Base-by-base conservation (phyloP, 2,888 invertebrate species). In the Ormyrus labotus region DNA sequence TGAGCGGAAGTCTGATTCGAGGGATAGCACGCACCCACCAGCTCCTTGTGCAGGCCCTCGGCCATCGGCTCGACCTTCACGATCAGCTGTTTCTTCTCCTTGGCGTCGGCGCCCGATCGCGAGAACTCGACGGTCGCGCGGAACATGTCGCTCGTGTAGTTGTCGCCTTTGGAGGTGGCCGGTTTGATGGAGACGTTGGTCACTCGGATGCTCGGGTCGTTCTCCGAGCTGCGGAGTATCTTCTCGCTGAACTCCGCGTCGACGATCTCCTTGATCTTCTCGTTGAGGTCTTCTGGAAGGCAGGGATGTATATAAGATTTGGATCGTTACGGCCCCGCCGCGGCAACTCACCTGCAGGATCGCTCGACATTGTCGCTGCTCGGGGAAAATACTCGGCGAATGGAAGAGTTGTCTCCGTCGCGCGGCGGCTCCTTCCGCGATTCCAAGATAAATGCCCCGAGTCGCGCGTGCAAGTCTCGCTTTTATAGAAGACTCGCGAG, bases 61-160 rank as follows among this genome's bases (percentile, higher is more conserved):
- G 88, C 86, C 60, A 91, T 90, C 34, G 92, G 92, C 8, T 89
- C 86, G 5, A 91, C 85, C 80, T 90, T 90, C 6, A 88, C 76
- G 19, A 90, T 85, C 5, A 90, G 61, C 0, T 88, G 78, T 80
- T 61, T 87, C 53, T 88, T 89, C 58, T 87, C 84, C 7, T 50
- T 53, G 9, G 19, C 48, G 0, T 51, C 34, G 8, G 78, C 79
- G n/a, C 51, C 10, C 0, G 11, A 7, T 7, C 81, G 47, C 34
- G 68, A 6, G 47, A 84, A 87, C 58, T 90, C 86, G 5, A 86
- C 79, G 47, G 10, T 68, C 10, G 84, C 81, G 3, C 90, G 88
- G 45, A 86, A 69, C 88, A 91, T 89, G n/a, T 89, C 88, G 82
- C 90, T 90, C 6, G 87, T 86, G 63, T 91, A 91, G 85, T 91